Evolutionary conservation across 2,888 invertebrate genomes (phyloP).

Genomic region (Hydriomena furcata): DNA sequence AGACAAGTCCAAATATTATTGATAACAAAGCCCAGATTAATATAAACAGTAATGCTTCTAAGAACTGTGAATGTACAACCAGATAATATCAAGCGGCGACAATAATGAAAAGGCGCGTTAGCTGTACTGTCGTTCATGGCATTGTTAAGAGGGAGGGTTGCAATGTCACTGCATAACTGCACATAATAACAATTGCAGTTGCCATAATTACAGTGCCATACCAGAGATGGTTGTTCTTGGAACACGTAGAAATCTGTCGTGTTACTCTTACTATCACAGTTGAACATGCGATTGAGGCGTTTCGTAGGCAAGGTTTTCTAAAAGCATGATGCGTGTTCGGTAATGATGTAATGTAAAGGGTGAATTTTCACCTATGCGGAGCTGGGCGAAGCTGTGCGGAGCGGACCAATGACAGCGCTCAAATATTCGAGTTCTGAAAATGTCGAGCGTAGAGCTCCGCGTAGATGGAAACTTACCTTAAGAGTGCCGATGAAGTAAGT

Average conservation of each 20-base stretch:
- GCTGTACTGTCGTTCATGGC: slow-evolving; percentile 2
- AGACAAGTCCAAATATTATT: too few relatives aligned
- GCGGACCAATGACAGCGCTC: too few relatives aligned
- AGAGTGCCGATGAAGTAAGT: too few relatives aligned
- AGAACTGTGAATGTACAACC: neutral
- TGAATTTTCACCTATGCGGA: neutral
- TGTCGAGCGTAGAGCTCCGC: too few relatives aligned
- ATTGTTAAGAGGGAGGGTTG: slow-evolving; percentile 25
- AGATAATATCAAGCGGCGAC: slow-evolving; percentile 24
- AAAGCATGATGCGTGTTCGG: slow-evolving; percentile 4
- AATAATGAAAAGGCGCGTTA: slow-evolving; percentile 37
- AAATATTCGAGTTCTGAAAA: too few relatives aligned
- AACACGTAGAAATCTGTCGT: slow-evolving; percentile 45
- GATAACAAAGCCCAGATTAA: too few relatives aligned
- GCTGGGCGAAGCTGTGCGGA: too few relatives aligned
- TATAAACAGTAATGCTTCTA: neutral
- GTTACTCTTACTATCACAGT: slow-evolving; percentile 26
- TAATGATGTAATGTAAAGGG: neutral
- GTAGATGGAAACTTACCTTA: too few relatives aligned
- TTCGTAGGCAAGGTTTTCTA: slow-evolving; percentile 23
- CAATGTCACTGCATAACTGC: slow-evolving; percentile 47
- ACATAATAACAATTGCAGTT: slow-evolving; percentile 52
- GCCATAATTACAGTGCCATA: slow-evolving; percentile 47
- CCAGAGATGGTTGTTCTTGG: slow-evolving; percentile 45
- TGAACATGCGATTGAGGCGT: slow-evolving; percentile 30